These are phyloP conservation scores for Acestrorhynchus altus DNA, from an alignment of 2,797 vertebrate genomes.

Conservation along the genomic window DNA sequence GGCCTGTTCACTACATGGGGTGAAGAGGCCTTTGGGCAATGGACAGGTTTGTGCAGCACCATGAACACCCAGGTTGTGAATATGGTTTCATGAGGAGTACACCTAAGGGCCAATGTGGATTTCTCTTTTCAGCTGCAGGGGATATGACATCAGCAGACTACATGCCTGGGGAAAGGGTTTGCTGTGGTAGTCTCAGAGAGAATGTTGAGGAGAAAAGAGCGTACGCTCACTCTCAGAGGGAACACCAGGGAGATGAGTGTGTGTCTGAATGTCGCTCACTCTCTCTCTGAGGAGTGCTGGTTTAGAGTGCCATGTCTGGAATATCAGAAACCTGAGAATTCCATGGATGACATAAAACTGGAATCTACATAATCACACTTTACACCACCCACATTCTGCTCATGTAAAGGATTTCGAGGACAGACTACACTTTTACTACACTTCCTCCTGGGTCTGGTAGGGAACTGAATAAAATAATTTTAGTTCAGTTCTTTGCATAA, in stretches of 20 bases:
- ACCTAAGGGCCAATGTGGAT: constrained; percentile 56
- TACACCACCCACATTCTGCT: too few species aligned
- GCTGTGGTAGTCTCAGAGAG: constrained; percentile 39
- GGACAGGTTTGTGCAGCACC: constrained; percentile 27
- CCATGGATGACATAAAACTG: not conserved
- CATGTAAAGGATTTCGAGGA: too few species aligned
- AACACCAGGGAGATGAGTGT: constrained; percentile 6
- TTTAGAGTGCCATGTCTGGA: not conserved
- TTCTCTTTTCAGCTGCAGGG: constrained; percentile 57
- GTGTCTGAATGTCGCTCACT: constrained; percentile 27
- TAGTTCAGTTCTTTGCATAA: too few species aligned
- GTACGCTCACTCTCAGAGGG: constrained; percentile 17
- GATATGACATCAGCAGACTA: constrained; percentile 55
- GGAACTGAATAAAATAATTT: too few species aligned
- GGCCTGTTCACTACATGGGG: constrained; percentile 16
- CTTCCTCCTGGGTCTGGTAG: too few species aligned
- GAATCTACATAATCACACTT: not conserved
- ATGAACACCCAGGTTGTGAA: constrained; percentile 21
- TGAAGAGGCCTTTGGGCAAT: constrained; percentile 23
- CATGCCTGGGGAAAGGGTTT: constrained; percentile 40
- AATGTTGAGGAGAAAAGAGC: constrained; percentile 12
- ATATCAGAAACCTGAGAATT: not conserved
- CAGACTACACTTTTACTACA: too few species aligned
- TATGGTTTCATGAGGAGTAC: constrained; percentile 45
- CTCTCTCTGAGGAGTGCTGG: not conserved